Percentiles rank a stretch among this genome's conserved stretches.
phyloP scores from a whole-genome alignment of 2,888 invertebrate species.

The Scrobipalpa costella region DNA sequence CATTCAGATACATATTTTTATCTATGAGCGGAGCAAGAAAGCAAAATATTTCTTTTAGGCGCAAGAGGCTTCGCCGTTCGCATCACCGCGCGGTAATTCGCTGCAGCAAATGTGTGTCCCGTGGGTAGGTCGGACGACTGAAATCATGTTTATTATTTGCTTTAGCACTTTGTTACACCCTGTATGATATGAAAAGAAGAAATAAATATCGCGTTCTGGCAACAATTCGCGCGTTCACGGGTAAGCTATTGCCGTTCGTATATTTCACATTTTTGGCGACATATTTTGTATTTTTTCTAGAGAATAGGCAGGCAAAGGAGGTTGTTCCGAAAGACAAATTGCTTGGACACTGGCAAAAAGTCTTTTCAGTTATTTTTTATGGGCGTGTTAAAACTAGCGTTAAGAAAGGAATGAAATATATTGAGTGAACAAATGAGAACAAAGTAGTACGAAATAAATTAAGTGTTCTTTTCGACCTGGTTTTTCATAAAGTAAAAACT shows the following conservation, averaged over 20 bases:
- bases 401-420: neutral
- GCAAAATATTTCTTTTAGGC: no score
- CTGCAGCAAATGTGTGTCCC: no score
- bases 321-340: slow-evolving; percentile 1
- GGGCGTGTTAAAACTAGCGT: neutral
- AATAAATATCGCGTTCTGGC: slow-evolving; percentile 22
- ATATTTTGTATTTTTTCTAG: slow-evolving; percentile 1
- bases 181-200: slow-evolving; percentile 28
- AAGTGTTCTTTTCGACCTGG: no score
- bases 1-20: no score
- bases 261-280: slow-evolving; percentile 10
- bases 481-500: no score
- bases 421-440: no score
- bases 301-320: neutral
- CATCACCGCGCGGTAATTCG: no score
- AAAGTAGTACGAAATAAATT: no score
- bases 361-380: neutral
- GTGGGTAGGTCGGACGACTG: no score
- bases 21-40: no score
- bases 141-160: no score
- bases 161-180: neutral
- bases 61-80: no score
- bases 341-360: slow-evolving; percentile 2
- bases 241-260: slow-evolving; percentile 10
- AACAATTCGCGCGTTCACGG: slow-evolving; percentile 16